A percentile compares a stretch with the other conserved stretches of the same genome.
These are phyloP conservation scores for Sciurus vulgaris DNA, from an alignment of 2,797 vertebrate species.

Conservation along the genomic window DNA sequence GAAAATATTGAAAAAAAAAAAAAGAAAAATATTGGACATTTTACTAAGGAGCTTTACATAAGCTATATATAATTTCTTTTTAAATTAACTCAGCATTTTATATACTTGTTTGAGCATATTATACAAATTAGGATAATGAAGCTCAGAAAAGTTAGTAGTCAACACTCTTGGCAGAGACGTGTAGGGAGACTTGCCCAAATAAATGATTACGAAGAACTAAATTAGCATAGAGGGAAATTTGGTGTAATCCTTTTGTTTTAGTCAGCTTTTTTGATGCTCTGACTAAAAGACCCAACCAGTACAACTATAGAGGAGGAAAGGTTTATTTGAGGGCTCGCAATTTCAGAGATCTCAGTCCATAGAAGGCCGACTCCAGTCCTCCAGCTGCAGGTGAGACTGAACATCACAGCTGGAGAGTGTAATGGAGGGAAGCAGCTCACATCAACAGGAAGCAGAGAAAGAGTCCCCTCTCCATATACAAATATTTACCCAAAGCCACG, in stretches of 20 bases:
- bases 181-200: background rate
- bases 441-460: no score
- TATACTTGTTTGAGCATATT: background rate
- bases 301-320: no score
- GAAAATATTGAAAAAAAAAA: background rate
- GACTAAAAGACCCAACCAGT: no score
- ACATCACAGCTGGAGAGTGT: no score
- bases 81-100: background rate
- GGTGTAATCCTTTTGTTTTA: background rate
- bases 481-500: no score
- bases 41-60: background rate
- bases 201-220: background rate
- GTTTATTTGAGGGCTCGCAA: no score
- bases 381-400: no score
- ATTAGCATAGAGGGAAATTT: background rate
- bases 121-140: background rate
- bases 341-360: no score
- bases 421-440: no score
- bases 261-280: no score
- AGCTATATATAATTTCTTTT: background rate
- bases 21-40: background rate
- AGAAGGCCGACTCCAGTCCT: no score
- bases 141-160: slow-evolving; percentile 25
- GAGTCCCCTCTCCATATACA: no score
- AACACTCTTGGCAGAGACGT: background rate